Percentiles rank a stretch among this genome's conserved stretches.
These are phyloP conservation scores for Neomorphus geoffroyi DNA, from an alignment of 2,797 vertebrate genomes.

Conservation along the genomic window DNA sequence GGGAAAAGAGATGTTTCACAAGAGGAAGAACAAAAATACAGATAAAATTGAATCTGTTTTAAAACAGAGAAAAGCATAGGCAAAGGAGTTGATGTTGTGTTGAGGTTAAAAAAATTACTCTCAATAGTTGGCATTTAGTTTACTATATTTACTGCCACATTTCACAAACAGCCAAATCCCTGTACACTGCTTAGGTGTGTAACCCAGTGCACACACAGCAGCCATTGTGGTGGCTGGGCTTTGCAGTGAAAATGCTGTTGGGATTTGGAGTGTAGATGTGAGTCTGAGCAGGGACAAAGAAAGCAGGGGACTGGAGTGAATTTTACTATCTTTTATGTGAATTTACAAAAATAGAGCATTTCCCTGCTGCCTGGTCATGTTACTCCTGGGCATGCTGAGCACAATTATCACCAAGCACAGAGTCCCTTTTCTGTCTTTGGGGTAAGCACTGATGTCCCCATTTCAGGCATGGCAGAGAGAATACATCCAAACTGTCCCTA, in stretches of 20 bases:
- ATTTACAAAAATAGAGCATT: neutral
- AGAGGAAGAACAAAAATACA: constrained; percentile 21
- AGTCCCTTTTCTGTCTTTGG: neutral
- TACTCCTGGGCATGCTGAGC: neutral
- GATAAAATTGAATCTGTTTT: neutral
- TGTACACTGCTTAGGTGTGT: neutral
- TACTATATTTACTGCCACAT: neutral
- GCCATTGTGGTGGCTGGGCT: neutral
- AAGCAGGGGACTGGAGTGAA: neutral
- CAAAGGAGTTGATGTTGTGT: neutral
- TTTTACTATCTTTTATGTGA: neutral
- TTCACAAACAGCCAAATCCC: neutral
- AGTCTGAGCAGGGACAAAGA: neutral
- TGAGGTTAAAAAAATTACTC: neutral
- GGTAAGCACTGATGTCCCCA: neutral
- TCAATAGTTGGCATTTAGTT: neutral
- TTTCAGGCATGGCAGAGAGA: neutral
- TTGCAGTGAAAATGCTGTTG: neutral
- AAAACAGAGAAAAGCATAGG: neutral
- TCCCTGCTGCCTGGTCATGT: neutral
- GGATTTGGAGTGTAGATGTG: neutral
- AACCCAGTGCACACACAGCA: neutral
- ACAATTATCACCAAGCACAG: neutral
- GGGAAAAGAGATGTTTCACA: constrained; percentile 20
- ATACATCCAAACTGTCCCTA: neutral